Conservation (phyloP, 2,797 vertebrate genomes). For the Hyperoplus lanceolatus region DNA sequence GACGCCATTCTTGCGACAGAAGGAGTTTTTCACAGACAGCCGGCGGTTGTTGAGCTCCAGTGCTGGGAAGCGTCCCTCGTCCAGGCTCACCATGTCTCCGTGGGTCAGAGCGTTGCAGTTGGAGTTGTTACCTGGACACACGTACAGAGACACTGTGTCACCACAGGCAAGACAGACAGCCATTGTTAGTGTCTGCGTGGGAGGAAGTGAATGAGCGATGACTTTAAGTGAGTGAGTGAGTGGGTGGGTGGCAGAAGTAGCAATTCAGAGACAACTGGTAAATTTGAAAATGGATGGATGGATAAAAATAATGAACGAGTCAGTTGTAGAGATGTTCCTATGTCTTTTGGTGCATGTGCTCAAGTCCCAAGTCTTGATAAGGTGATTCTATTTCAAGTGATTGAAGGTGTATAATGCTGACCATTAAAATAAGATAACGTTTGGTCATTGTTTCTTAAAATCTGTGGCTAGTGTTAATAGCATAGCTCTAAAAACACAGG, state of each 20-base stretch:
- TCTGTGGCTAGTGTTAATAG: not conserved
- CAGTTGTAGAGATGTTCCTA: not conserved
- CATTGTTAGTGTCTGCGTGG: conserved; percentile 47
- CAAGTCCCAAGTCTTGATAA: not conserved
- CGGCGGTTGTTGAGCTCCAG: conserved; percentile 97
- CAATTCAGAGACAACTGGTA: not conserved
- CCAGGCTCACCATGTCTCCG: conserved; percentile 96
- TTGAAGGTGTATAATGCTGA: not conserved
- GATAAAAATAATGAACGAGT: not conserved
- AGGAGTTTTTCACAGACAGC: conserved; percentile 97
- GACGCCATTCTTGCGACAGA: conserved; percentile 96
- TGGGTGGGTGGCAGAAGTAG: not conserved
- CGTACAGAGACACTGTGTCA: conserved; percentile 80
- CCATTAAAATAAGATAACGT: not conserved
- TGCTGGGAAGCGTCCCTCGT: conserved; percentile 95
- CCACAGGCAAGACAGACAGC: conserved; percentile 68
- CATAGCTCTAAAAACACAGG: no score
- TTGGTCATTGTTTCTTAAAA: not conserved
- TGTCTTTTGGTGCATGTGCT: not conserved
- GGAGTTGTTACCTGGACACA: conserved; percentile 88
- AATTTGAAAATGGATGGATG: not conserved
- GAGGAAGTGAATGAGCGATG: not conserved
- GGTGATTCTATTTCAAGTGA: not conserved
- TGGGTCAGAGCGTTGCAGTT: conserved; percentile 94
- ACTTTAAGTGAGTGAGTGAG: not conserved